These are phyloP conservation scores for Lepidochitona cinerea DNA, from an alignment of 2,888 invertebrate genomes.

Conservation along the genomic window DNA sequence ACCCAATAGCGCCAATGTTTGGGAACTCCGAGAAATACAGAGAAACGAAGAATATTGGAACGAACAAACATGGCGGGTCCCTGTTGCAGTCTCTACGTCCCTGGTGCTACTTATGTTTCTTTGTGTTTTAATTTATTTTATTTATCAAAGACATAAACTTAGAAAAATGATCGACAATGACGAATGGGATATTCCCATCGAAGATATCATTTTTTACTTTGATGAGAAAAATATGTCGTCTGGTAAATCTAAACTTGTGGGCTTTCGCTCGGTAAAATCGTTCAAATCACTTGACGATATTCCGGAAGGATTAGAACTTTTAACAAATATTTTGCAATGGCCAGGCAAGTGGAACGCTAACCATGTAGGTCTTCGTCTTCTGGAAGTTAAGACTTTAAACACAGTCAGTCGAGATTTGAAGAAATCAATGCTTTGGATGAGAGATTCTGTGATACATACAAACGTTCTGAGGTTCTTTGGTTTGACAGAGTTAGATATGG, in stretches of 20 bases:
- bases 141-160: slow-evolving; percentile 40
- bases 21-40: slow-evolving; percentile 41
- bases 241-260: slow-evolving; percentile 27
- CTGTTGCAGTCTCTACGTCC: slow-evolving; percentile 37
- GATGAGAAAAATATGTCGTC: slow-evolving; percentile 30
- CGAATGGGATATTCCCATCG: slow-evolving; percentile 54
- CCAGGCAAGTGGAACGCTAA: slow-evolving; percentile 52
- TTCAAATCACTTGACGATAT: slow-evolving; percentile 35
- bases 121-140: slow-evolving; percentile 35
- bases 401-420: slow-evolving; percentile 30
- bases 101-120: slow-evolving; percentile 34
- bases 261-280: slow-evolving; percentile 33
- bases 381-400: slow-evolving; percentile 35
- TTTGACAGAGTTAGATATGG: slow-evolving; percentile 44
- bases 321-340: slow-evolving; percentile 49
- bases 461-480: slow-evolving; percentile 62
- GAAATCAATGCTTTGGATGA: slow-evolving; percentile 47
- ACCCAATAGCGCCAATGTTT: slow-evolving; percentile 36
- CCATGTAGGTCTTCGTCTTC: slow-evolving; percentile 42
- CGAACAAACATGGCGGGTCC: slow-evolving; percentile 40
- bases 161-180: slow-evolving; percentile 48
- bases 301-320: slow-evolving; percentile 26
- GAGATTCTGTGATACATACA: slow-evolving; percentile 47
- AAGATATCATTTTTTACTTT: slow-evolving; percentile 52
- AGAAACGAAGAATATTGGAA: slow-evolving; percentile 33